Evolutionary conservation across 2,888 invertebrate species (phyloP).

Genomic region (Dynastes grantii): DNA sequence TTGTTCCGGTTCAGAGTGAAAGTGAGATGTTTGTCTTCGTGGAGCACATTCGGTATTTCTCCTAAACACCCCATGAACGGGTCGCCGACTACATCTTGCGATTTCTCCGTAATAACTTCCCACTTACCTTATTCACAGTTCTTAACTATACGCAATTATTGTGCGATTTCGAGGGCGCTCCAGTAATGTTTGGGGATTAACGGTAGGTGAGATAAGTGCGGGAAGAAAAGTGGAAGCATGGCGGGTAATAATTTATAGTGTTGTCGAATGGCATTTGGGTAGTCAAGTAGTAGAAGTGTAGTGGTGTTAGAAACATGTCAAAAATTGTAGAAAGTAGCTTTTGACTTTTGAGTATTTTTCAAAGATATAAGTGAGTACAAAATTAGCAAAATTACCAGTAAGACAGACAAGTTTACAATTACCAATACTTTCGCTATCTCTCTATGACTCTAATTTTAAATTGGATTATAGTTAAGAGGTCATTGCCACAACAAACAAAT

Average conservation of each 20-base stretch:
- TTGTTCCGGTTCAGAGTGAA: slow-evolving; percentile 66
- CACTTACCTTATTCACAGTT: background rate
- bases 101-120: slow-evolving; percentile 16
- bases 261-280: slow-evolving; percentile 19
- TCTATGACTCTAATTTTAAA: too few relatives aligned
- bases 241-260: slow-evolving; percentile 34
- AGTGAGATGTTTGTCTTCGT: slow-evolving; percentile 66
- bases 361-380: too few relatives aligned
- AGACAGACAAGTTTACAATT: too few relatives aligned
- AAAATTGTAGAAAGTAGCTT: too few relatives aligned
- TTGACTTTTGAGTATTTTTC: too few relatives aligned
- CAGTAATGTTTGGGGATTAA: slow-evolving; percentile 37
- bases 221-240: slow-evolving; percentile 12
- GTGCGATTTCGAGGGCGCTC: slow-evolving; percentile 37
- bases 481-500: too few relatives aligned
- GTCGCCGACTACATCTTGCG: slow-evolving; percentile 9
- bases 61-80: slow-evolving; percentile 54
- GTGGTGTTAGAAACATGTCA: too few relatives aligned
- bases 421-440: too few relatives aligned
- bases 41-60: slow-evolving; percentile 64
- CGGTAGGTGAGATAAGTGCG: slow-evolving; percentile 1
- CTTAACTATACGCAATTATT: slow-evolving; percentile 30
- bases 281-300: too few relatives aligned
- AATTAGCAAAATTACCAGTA: too few relatives aligned
- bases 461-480: too few relatives aligned